Evolutionary conservation across 2,113 vertebrate genomes (phyloP), one percentile per base, ranked within the genome.

Genomic region (Misgurnus mizolepis): DNA sequence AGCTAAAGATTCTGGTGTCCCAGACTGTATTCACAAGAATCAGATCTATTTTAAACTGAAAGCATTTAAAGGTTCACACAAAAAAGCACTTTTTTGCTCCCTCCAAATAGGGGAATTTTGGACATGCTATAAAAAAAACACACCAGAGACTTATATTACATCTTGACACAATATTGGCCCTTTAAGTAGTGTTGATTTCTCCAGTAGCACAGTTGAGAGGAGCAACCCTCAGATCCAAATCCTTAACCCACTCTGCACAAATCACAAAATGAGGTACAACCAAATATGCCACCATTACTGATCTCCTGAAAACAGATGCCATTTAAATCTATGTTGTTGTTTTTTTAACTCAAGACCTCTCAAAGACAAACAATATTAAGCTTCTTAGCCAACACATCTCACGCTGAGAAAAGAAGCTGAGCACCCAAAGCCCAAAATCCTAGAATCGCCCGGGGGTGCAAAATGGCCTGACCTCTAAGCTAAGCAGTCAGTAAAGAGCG

Each of bases 391-490:
- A 41, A 5, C 34, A 11, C 17, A n/a, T 18, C 15, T 56, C 50
- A 53, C 49, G 3, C 50, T 53, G 4, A 53, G 12, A 5, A 14
- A 5, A 53, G 49, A 14, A 15, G 17, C 17, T 0, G 69, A 14
- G 40, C 27, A 11, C 70, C 18, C 40, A 43, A 7, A 14, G n/a
- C 70, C 18, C 40, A 43, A 7, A 14, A 40, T 73, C 55, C 12
- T 53, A 34, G n/a, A 18, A 12, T 18, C 39, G 0, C 45, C 67
- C 0, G 9, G 45, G 49, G n/a, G 50, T 12, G 34, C 69, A 64
- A 60, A 27, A 43, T 6, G 41, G 10, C 72, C 56, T 75, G 72
- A 75, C 56, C 72, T 62, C 72, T 47, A 3, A 39, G 18, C 14
- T 1, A 49, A 45, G 34, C n/a, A 41, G 17, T 12, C 68, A 39